Evolutionary conservation across 2,113 vertebrate genomes (phyloP).

Genomic region (Ammodytes marinus): DNA sequence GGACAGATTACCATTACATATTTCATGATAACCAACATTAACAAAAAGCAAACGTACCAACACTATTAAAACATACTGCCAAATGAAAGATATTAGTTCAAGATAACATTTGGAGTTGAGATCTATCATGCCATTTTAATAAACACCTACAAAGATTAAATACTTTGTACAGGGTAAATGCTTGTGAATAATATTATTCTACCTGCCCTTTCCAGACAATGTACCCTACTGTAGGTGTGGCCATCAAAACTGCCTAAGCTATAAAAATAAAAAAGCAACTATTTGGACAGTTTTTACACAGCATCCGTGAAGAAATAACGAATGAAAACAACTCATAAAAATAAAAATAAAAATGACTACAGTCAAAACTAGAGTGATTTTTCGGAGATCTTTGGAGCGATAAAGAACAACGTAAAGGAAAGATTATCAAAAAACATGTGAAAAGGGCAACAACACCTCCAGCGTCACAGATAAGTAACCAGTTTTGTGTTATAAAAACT

Average conservation of each 20-base stretch:
- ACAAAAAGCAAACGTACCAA: conserved; percentile 34
- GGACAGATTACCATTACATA: conserved; percentile 41
- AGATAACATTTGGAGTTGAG: conserved; percentile 37
- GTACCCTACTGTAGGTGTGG: not conserved
- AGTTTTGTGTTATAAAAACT: conserved; percentile 5
- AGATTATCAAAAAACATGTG: not conserved
- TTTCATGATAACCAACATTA: conserved; percentile 39
- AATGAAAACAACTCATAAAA: conserved; percentile 11
- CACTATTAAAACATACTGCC: conserved; percentile 45
- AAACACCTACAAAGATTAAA: conserved; percentile 57
- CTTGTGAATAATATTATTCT: conserved; percentile 28
- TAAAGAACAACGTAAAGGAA: not conserved
- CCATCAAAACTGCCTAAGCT: not conserved
- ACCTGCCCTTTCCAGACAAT: conserved; percentile 16
- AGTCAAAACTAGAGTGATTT: not conserved
- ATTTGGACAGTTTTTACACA: conserved; percentile 9
- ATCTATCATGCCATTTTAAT: conserved; percentile 55
- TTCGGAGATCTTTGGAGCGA: conserved; percentile 24
- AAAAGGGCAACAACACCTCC: conserved; percentile 11
- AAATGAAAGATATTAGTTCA: conserved; percentile 51
- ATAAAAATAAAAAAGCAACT: not conserved
- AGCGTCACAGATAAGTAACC: conserved; percentile 20
- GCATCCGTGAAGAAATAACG: not conserved
- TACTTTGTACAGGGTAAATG: conserved; percentile 66
- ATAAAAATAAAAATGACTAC: not conserved